Percentiles rank a stretch among this genome's conserved stretches.
These are phyloP conservation scores for Delia radicum DNA, from an alignment of 1,140 invertebrate species.

Conservation along the genomic window DNA sequence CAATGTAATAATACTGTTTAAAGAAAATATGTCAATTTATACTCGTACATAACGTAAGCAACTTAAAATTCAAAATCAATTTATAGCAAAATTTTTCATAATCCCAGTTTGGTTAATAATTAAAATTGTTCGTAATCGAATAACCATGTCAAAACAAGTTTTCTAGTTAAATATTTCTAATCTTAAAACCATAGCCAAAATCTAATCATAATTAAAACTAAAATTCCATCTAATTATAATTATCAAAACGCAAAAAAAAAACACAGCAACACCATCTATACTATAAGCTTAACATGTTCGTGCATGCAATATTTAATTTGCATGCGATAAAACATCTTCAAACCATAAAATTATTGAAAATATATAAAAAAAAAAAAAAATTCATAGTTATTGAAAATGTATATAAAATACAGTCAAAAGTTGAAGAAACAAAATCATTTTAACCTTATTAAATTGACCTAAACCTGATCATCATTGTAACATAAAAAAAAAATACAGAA, in stretches of 20 bases:
- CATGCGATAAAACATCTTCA: slow-evolving; percentile 20
- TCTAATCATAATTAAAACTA: slow-evolving; percentile 21
- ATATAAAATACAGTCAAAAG: background rate
- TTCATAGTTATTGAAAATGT: background rate
- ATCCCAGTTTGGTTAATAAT: too few relatives aligned
- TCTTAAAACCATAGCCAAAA: background rate
- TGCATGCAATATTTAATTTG: slow-evolving; percentile 24
- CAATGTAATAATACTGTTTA: too few relatives aligned
- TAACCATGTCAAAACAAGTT: background rate
- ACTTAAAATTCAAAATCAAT: too few relatives aligned
- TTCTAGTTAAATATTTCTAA: background rate
- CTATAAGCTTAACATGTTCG: slow-evolving; percentile 5
- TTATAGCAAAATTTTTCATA: too few relatives aligned
- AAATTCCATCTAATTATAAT: slow-evolving; percentile 21
- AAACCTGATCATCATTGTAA: slow-evolving; percentile 3
- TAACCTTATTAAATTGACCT: slow-evolving; percentile 36
- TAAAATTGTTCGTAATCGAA: background rate
- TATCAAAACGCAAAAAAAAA: background rate
- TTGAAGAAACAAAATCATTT: slow-evolving; percentile 2
- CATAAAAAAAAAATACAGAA: too few relatives aligned
- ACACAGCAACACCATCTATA: background rate
- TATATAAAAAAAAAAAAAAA: too few relatives aligned
- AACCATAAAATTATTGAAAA: slow-evolving; percentile 17
- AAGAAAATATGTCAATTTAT: too few relatives aligned
- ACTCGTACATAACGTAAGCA: too few relatives aligned